These are phyloP conservation scores for Lacerta agilis DNA, from an alignment of 2,797 vertebrate species.

Conservation along the genomic window DNA sequence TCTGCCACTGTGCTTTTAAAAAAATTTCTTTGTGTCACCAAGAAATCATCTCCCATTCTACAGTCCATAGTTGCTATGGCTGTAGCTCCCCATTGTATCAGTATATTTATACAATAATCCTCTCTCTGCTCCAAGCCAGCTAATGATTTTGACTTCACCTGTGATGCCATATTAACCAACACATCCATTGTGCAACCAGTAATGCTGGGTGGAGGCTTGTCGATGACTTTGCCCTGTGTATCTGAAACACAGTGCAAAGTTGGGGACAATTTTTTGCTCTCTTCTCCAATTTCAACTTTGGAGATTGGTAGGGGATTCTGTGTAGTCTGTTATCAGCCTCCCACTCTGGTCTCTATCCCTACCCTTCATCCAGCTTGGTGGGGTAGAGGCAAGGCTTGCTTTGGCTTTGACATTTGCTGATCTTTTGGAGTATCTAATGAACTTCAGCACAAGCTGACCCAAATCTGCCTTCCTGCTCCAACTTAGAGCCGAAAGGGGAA, in stretches of 20 bases:
- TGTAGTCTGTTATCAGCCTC: neutral
- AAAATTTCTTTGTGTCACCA: neutral
- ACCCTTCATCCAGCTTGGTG: neutral
- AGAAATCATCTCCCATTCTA: neutral
- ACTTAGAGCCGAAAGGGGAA: neutral
- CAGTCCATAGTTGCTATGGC: neutral
- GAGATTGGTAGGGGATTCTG: neutral
- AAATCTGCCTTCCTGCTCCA: neutral
- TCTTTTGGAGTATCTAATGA: neutral
- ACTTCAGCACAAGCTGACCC: neutral
- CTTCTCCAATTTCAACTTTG: neutral
- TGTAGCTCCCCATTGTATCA: neutral
- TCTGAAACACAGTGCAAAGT: neutral
- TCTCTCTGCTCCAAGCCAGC: neutral
- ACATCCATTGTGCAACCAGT: neutral
- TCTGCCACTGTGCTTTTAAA: neutral
- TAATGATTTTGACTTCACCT: neutral
- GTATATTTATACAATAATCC: too few species aligned
- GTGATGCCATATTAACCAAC: too few species aligned
- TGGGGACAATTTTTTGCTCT: neutral
- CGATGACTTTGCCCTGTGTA: neutral
- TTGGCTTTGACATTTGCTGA: neutral
- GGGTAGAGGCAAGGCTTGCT: neutral
- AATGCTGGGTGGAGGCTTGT: neutral
- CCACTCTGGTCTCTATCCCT: neutral